Base-by-base conservation (phyloP, 2,113 vertebrate genomes). In the Pseudorhombus dupliciocellatus region DNA sequence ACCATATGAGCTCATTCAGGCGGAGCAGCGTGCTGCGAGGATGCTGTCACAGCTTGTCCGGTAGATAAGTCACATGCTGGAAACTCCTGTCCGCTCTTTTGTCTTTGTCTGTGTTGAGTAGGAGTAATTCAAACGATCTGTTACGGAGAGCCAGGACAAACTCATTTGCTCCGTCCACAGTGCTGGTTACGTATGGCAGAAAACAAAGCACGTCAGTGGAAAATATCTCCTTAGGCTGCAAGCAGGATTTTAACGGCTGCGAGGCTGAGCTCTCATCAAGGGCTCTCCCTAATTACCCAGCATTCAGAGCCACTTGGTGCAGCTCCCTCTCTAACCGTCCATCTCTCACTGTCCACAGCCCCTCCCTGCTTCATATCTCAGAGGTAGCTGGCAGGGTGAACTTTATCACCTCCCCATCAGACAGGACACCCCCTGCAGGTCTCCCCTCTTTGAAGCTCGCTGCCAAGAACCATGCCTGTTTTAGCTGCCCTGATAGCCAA, bases 381-480 rank as follows among this genome's bases (percentile, higher is more conserved):
- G 74, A 85, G 70, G 79, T 68, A 84, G 73, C 78, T 90, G 85
- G 89, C 83, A 83, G 46, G 46, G 20, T 50, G 58, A 78, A 80
- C 76, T 90, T 88, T 87, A 88, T 87, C 90, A 75, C 73, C 76
- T 83, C 78, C 58, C 75, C 82, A 92, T 93, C 84, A 86, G 78
- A 83, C 69, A 73, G 57, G 68, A 72, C 75, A 75, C 57, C 50
- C 77, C 73, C 80, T 64, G 26, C 81, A 85, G 69, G 75, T 70
- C 24, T 73, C 89, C 77, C 84, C 83, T 72, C 56, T 65, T 10
- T 5, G 22, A 50, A 50, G 46, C 46, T 50, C 46, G 7, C 7
- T 81, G 78, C 85, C 84, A 83, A 84, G 59, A 55, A 24, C 60
- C 16, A 55, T 54, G 79, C 48, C 73, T 78, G 85, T 87, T 85